Percentiles rank a stretch among this genome's conserved stretches.
Conservation (phyloP, 2,113 vertebrate species). For the Leptobrachium ailaonicum region DNA sequence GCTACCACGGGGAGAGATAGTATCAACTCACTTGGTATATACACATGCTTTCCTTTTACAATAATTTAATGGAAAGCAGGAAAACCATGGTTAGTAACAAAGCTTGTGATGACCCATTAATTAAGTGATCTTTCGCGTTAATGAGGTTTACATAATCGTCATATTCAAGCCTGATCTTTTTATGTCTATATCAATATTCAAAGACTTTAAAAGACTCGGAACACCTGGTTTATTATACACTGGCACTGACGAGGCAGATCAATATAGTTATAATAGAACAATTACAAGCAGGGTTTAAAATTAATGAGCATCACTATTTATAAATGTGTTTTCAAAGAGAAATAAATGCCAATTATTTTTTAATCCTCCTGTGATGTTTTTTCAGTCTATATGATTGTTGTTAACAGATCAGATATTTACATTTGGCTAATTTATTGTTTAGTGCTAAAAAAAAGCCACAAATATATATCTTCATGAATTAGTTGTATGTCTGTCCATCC, state of each 20-base stretch:
- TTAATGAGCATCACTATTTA: neutral
- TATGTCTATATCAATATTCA: slow-evolving; percentile 42
- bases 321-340: slow-evolving; percentile 44
- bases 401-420: neutral
- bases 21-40: too few species aligned
- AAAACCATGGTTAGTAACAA: slow-evolving; percentile 40
- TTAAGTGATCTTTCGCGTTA: slow-evolving; percentile 25
- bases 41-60: neutral
- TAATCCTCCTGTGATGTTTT: neutral
- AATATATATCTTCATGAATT: neutral
- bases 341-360: slow-evolving; percentile 51
- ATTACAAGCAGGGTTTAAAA: slow-evolving; percentile 18
- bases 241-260: slow-evolving; percentile 40
- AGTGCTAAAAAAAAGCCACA: neutral
- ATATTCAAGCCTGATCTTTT: slow-evolving; percentile 31
- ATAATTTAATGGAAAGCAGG: neutral
- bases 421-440: neutral
- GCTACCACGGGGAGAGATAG: too few species aligned
- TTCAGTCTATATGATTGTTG: neutral
- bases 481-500: neutral
- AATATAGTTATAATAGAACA: slow-evolving; percentile 12
- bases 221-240: slow-evolving; percentile 46
- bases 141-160: slow-evolving; percentile 20
- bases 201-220: slow-evolving; percentile 3
- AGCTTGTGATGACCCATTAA: slow-evolving; percentile 19